phyloP scores from a whole-genome alignment of 2,113 vertebrate genomes.

The Ceyx melanurus region DNA sequence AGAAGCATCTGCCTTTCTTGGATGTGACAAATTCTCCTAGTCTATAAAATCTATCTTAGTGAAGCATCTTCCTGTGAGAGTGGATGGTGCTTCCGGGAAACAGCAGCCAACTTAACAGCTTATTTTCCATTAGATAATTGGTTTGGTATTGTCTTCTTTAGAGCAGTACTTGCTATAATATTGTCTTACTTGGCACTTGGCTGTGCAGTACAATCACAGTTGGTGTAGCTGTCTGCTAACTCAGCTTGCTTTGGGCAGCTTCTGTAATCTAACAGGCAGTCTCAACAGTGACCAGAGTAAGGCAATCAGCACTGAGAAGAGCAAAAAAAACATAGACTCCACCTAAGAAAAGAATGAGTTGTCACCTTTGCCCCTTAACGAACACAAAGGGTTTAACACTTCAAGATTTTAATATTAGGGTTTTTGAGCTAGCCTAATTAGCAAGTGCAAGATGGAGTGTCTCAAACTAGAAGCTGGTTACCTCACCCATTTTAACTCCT shows the following conservation, averaged over 20 bases:
- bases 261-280: not conserved
- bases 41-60: not conserved
- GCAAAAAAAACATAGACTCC: not conserved
- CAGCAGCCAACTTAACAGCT: not conserved
- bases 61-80: not conserved
- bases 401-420: not conserved
- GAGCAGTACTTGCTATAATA: not conserved
- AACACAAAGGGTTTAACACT: not conserved
- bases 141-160: not conserved
- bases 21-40: not conserved
- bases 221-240: not conserved
- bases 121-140: not conserved
- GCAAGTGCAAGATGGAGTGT: not conserved
- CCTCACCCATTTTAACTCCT: fast-evolving
- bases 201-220: not conserved
- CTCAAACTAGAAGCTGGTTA: not conserved
- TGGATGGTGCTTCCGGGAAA: not conserved
- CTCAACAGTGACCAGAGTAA: not conserved
- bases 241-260: not conserved
- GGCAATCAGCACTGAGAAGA: not conserved
- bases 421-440: not conserved
- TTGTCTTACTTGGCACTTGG: not conserved
- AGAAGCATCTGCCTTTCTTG: not conserved
- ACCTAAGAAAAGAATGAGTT: not conserved
- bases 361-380: not conserved